phyloP scores from a whole-genome alignment of 2,888 invertebrate species.

The Orthosia cruda region DNA sequence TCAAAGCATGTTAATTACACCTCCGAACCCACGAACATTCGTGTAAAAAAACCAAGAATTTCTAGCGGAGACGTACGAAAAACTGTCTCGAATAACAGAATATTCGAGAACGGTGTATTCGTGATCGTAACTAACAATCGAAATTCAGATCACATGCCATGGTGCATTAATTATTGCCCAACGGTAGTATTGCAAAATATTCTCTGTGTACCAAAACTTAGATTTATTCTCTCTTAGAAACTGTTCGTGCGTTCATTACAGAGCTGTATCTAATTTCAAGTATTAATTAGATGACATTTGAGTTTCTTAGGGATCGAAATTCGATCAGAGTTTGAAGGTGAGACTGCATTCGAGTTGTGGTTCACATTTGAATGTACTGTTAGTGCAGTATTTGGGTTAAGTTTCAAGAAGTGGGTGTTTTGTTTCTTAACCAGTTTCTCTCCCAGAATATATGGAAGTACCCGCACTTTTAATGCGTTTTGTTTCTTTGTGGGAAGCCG shows the following conservation, averaged over 20 bases:
- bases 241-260: conserved; percentile 42
- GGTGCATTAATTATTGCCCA: conserved; percentile 65
- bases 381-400: conserved; percentile 17
- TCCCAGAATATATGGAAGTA: not conserved
- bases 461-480: not conserved
- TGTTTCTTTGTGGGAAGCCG: not conserved
- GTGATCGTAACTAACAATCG: conserved; percentile 61
- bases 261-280: conserved; percentile 50
- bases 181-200: conserved; percentile 65
- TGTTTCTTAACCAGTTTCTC: not conserved
- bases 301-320: conserved; percentile 54
- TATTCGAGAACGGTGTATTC: conserved; percentile 46
- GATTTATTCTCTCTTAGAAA: conserved; percentile 6
- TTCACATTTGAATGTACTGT: conserved; percentile 37
- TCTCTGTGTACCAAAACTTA: conserved; percentile 33
- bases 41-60: conserved; percentile 44
- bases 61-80: conserved; percentile 50
- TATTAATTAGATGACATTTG: conserved; percentile 59
- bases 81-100: conserved; percentile 60
- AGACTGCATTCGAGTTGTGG: conserved; percentile 25
- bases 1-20: conserved; percentile 45
- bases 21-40: conserved; percentile 10
- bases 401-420: not conserved
- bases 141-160: conserved; percentile 66
- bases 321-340: conserved; percentile 60